A percentile compares a stretch with the other conserved stretches of the same genome.
Conservation (phyloP, 2,888 invertebrate genomes). For the Serrognathus titanus region DNA sequence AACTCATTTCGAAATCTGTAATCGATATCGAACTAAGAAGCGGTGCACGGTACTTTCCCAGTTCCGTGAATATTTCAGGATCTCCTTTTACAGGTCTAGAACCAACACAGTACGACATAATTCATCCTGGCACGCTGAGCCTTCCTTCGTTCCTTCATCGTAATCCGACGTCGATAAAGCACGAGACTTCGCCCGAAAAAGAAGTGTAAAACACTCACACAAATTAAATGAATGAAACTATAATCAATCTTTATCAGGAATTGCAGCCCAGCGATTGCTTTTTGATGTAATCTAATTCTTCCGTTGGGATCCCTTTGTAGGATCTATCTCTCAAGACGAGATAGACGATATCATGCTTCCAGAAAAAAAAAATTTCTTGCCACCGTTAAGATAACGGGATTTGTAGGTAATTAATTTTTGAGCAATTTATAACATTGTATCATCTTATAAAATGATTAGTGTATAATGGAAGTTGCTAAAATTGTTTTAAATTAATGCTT, state of each 20-base stretch:
- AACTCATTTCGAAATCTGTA: constrained; percentile 1
- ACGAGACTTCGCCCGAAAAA: constrained; percentile 3
- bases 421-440: no score
- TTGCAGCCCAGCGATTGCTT: constrained; percentile 10
- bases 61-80: background rate
- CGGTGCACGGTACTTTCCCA: background rate
- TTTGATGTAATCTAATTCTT: constrained; percentile 15
- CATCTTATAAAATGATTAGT: no score
- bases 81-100: background rate
- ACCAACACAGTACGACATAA: background rate
- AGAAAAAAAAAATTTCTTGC: no score
- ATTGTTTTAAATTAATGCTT: no score
- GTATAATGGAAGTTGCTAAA: no score
- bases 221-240: constrained; percentile 20
- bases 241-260: constrained; percentile 18
- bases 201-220: constrained; percentile 19
- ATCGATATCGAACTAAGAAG: background rate
- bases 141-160: background rate
- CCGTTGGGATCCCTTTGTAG: constrained; percentile 1
- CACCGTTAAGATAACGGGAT: no score
- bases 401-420: no score
- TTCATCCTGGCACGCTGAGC: background rate
- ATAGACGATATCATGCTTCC: no score
- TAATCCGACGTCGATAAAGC: background rate
- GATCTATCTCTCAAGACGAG: no score